Conservation (phyloP, 2,113 vertebrate genomes). For the Pimephales promelas region DNA sequence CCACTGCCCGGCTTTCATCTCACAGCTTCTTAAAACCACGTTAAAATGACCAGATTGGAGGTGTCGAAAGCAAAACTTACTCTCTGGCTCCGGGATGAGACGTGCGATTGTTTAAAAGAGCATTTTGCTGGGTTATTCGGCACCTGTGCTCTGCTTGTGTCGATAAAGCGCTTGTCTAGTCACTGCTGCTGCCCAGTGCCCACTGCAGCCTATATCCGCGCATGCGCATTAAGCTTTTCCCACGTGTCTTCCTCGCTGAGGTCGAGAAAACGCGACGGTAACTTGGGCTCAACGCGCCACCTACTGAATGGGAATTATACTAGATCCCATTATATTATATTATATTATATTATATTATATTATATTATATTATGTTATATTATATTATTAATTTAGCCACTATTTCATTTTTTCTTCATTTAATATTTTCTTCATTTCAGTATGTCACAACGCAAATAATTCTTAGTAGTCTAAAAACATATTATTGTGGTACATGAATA, state of each 20-base stretch:
- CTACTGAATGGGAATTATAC: conserved; percentile 38
- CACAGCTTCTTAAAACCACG: background rate
- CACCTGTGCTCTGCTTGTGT: conserved; percentile 35
- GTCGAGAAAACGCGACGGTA: background rate
- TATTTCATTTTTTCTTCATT: too few relatives aligned
- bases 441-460: too few relatives aligned
- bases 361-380: background rate
- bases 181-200: conserved; percentile 47
- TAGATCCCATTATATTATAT: background rate
- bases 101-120: conserved; percentile 36
- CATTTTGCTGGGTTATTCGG: conserved; percentile 52
- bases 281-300: conserved; percentile 19
- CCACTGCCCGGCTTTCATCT: conserved; percentile 33
- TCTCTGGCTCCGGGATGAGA: conserved; percentile 35
- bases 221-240: conserved; percentile 44
- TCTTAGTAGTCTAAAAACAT: too few relatives aligned
- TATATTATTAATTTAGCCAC: too few relatives aligned
- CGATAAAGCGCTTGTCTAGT: conserved; percentile 50
- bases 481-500: too few relatives aligned
- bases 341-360: background rate
- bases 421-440: too few relatives aligned
- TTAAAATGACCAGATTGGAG: background rate
- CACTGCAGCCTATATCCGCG: conserved; percentile 40
- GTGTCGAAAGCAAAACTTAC: conserved; percentile 39
- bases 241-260: conserved; percentile 51